These are phyloP conservation scores for Drosophila aldrichi DNA, from an alignment of 2,888 invertebrate genomes.

Conservation along the genomic window DNA sequence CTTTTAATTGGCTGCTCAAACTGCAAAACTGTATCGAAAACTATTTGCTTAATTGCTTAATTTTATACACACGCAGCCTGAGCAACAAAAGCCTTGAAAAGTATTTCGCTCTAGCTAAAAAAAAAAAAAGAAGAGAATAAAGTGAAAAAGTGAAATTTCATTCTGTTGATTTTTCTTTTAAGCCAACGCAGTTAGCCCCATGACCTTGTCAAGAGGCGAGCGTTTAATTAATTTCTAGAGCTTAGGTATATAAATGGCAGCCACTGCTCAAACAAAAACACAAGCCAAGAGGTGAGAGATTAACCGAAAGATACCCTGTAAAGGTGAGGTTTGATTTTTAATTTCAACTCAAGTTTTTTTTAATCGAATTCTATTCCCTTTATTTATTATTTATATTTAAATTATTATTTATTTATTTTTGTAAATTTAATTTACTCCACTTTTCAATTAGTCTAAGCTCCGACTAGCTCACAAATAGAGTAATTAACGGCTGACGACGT, in stretches of 20 bases:
- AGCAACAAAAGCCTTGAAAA: conserved; percentile 21
- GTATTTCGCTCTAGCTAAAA: conserved; percentile 8
- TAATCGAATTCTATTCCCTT: no score
- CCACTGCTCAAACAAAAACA: conserved; percentile 14
- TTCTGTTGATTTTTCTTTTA: conserved; percentile 31
- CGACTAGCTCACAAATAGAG: background rate
- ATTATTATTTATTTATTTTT: background rate
- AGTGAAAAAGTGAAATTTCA: background rate
- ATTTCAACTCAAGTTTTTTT: no score
- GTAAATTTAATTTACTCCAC: background rate
- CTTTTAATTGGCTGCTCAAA: conserved; percentile 6
- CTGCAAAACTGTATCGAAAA: conserved; percentile 21
- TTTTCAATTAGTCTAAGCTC: background rate
- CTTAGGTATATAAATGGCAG: conserved; percentile 53
- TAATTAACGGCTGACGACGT: no score
- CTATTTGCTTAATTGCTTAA: conserved; percentile 59
- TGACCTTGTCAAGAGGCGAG: conserved; percentile 56
- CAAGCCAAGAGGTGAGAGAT: background rate
- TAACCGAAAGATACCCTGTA: conserved; percentile 1
- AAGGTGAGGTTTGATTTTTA: no score
- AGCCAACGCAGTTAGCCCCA: conserved; percentile 24
- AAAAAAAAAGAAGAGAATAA: background rate
- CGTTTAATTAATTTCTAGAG: conserved; percentile 70
- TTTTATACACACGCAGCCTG: conserved; percentile 41
- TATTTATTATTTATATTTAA: no score